These are phyloP conservation scores for Scomberomorus guttatus DNA, from an alignment of 2,797 vertebrate genomes.

Conservation along the genomic window DNA sequence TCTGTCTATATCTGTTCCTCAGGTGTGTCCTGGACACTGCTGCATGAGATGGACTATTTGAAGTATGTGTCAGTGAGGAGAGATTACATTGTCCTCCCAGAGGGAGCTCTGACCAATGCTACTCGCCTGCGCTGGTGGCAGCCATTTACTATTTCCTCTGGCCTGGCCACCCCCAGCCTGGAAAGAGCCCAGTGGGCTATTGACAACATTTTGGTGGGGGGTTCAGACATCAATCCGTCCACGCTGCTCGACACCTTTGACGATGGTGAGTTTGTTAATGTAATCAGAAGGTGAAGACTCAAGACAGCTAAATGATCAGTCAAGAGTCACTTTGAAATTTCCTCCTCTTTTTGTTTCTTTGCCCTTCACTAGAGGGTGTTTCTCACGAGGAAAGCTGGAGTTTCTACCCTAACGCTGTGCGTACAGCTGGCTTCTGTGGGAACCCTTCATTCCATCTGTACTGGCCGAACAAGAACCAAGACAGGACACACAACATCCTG, in stretches of 20 bases:
- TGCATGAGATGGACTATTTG: constrained; percentile 99
- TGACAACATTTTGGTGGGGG: constrained; percentile 96
- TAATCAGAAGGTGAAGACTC: background rate
- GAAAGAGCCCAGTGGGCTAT: constrained; percentile 98
- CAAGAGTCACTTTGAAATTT: background rate
- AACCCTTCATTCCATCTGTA: constrained; percentile 99
- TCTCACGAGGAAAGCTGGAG: constrained; percentile 99
- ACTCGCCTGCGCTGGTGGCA: constrained; percentile 99
- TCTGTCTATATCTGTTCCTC: constrained; percentile 7
- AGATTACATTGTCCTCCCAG: constrained; percentile 95
- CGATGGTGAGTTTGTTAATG: constrained; percentile 86
- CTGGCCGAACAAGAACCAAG: constrained; percentile 99
- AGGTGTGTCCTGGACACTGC: constrained; percentile 97
- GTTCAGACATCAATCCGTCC: constrained; percentile 98
- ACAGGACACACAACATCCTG: constrained; percentile 95
- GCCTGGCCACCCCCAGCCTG: constrained; percentile 89
- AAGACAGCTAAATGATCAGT: background rate
- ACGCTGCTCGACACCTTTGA: constrained; percentile 96
- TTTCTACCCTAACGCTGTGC: constrained; percentile 98
- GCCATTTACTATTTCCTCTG: constrained; percentile 91
- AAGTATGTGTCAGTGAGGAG: constrained; percentile 96
- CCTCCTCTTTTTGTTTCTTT: background rate
- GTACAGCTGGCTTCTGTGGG: constrained; percentile 98
- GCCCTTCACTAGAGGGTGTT: constrained; percentile 87
- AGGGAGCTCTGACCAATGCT: constrained; percentile 92